Conservation (phyloP, 2,888 invertebrate genomes). For the Strigamia maritima region DNA sequence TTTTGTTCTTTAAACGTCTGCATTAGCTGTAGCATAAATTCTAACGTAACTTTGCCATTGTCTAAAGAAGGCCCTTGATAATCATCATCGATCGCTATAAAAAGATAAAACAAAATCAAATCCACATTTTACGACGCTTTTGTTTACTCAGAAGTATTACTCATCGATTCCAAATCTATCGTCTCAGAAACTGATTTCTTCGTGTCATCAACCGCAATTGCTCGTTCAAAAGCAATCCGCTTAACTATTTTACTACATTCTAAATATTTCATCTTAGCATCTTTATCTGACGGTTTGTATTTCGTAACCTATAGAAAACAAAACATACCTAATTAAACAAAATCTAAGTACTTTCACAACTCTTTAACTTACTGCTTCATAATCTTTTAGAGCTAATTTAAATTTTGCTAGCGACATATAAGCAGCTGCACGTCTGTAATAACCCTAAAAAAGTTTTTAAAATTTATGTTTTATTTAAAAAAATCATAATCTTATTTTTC, state of each 20-base stretch:
- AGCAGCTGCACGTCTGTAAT: slow-evolving; percentile 92
- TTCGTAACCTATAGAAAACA: slow-evolving; percentile 70
- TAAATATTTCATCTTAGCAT: slow-evolving; percentile 83
- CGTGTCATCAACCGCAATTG: slow-evolving; percentile 88
- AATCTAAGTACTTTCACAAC: background rate
- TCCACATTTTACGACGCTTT: background rate
- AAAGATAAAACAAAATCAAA: background rate
- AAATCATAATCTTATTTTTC: background rate
- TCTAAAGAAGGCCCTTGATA: slow-evolving; percentile 87
- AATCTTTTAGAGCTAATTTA: slow-evolving; percentile 92
- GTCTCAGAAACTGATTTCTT: slow-evolving; percentile 82
- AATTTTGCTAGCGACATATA: slow-evolving; percentile 97
- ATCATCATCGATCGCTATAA: slow-evolving; percentile 84
- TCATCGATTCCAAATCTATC: slow-evolving; percentile 85
- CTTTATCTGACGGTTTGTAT: slow-evolving; percentile 87
- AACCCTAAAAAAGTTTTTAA: slow-evolving; percentile 60
- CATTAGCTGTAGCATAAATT: slow-evolving; percentile 87
- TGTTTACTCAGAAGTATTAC: slow-evolving; percentile 55
- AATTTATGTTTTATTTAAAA: background rate
- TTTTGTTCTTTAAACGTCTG: slow-evolving; percentile 85
- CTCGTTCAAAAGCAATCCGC: slow-evolving; percentile 91
- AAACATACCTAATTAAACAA: background rate
- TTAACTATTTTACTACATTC: slow-evolving; percentile 96
- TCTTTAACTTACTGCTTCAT: slow-evolving; percentile 77
- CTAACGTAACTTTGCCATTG: slow-evolving; percentile 76